These are phyloP conservation scores for Catharus minimus DNA, from an alignment of 2,113 vertebrate genomes.

Conservation along the genomic window DNA sequence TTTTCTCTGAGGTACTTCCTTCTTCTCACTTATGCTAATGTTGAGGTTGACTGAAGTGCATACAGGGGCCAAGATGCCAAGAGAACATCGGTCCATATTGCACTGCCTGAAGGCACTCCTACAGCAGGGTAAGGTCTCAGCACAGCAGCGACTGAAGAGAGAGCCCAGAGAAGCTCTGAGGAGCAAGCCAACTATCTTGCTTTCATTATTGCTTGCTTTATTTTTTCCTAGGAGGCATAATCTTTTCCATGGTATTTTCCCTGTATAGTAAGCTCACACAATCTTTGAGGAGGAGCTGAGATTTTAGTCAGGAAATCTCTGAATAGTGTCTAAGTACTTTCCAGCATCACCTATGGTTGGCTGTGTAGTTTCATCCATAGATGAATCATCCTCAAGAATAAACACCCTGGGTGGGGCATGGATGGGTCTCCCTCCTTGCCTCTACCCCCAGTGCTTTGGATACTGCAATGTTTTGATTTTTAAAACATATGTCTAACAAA, in stretches of 20 bases:
- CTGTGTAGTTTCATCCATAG: neutral
- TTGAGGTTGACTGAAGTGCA: neutral
- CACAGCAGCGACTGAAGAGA: neutral
- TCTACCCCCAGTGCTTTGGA: neutral
- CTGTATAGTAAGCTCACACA: neutral
- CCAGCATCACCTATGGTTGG: neutral
- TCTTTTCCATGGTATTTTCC: neutral
- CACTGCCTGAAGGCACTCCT: neutral
- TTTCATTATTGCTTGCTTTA: neutral
- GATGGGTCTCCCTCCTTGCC: neutral
- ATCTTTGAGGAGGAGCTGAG: neutral
- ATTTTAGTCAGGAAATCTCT: conserved; percentile 23
- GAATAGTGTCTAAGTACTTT: neutral
- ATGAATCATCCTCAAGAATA: neutral
- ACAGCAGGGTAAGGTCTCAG: neutral
- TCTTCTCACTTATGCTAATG: neutral
- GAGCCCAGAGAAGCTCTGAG: neutral
- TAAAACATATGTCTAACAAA: conserved; percentile 52
- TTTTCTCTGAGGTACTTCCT: neutral
- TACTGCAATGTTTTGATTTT: conserved; percentile 42
- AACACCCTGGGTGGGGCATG: neutral
- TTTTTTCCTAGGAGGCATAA: neutral
- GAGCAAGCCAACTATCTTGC: neutral
- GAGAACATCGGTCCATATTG: neutral
- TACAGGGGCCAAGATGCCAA: neutral